Evolutionary conservation across 2,888 invertebrate genomes (phyloP), one percentile per base, ranked within the genome.

Genomic region (Dexiosoma caninum): DNA sequence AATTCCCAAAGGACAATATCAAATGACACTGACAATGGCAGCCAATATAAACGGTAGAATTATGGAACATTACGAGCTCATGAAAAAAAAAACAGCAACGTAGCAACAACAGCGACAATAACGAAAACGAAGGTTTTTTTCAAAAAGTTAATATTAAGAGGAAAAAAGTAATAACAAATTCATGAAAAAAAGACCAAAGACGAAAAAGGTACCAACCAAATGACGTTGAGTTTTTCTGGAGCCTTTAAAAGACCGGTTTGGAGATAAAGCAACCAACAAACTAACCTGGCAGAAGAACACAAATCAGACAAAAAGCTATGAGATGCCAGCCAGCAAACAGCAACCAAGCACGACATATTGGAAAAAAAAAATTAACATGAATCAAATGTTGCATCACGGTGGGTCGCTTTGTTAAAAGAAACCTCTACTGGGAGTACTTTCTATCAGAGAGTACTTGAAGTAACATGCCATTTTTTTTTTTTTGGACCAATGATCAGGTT

Each of bases 1-100:
- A 80, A 76, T 71, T 80, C 80, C 76, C 80, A 75, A 76, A 76
- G 71, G 80, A 80, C 76, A 67, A 80, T 80, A 80, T 80, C 76
- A 71, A 80, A 76, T 76, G 80, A 76, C 70, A 76, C 80, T 80
- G 80, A 60, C 80, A 71, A 74, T 78, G 67, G 67, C 78, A 78
- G 55, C 44, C 72, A 72, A 79, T 59, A 75, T 35, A 64, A 57
- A 62, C 72, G 75, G 70, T 64, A 44, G 70, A 79, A 70, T 79
- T 79, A 70, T 70, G 64, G 78, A 75, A 79, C 64, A 79, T 66
- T 75, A 79, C 44, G 30, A 57, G 55, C 51, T 12, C 55, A 46
- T 42, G 42, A 46, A 64, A 60, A 60, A 51, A 46, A 64, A 60
- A 60, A 51, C 4, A 37, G 40, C 14, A 53, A 49, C n/a, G n/a